Conservation (phyloP, 2,113 vertebrate genomes). For the Macheiramphus alcinus region DNA sequence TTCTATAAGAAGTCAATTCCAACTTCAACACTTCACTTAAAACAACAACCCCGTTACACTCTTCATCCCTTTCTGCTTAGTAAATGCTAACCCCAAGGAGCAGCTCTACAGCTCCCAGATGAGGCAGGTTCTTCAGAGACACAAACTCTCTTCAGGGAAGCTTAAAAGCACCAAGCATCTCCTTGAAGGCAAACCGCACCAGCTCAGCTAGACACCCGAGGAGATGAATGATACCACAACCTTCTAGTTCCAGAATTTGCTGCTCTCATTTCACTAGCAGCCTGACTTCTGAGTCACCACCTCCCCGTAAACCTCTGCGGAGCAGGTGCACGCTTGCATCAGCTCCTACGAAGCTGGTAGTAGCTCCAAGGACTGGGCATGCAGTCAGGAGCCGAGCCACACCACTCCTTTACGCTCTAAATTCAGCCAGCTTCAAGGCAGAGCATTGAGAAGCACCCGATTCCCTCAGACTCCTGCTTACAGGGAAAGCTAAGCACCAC, state of each 20-base stretch:
- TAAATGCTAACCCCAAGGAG: neutral
- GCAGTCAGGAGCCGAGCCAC: neutral
- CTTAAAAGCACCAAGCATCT: neutral
- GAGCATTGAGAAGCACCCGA: neutral
- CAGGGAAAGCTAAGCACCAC: neutral
- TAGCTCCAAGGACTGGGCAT: neutral
- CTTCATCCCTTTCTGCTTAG: neutral
- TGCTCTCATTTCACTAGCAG: neutral
- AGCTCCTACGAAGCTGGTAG: neutral
- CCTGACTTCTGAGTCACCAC: neutral
- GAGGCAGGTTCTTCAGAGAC: neutral
- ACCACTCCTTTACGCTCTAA: accelerated
- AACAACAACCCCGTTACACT: neutral
- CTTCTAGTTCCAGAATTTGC: neutral
- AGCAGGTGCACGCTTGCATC: neutral
- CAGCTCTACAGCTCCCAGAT: neutral
- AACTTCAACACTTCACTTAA: neutral
- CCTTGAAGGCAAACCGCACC: neutral
- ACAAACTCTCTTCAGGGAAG: neutral
- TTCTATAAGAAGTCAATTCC: neutral
- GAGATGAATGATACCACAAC: neutral
- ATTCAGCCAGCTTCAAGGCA: neutral
- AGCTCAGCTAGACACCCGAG: neutral
- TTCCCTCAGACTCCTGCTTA: neutral
- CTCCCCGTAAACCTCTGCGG: neutral